Evolutionary conservation across 1,140 invertebrate species (phyloP).

Genomic region (Neodiprion pinetum): DNA sequence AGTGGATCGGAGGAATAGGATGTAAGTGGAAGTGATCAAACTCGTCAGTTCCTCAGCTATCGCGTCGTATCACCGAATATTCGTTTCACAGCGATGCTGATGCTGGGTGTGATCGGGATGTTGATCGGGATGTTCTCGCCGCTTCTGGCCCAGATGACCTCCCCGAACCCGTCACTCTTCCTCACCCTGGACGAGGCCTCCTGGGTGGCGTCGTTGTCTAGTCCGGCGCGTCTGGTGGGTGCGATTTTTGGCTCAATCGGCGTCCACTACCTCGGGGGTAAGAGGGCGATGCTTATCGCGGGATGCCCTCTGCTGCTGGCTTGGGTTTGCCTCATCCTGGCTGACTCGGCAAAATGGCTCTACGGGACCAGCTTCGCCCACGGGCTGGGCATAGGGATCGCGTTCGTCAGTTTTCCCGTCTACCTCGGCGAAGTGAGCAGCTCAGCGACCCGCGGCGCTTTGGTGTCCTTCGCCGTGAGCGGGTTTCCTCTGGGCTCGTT

Average conservation of each 20-base stretch:
- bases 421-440: conserved; percentile 72
- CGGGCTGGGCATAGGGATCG: conserved; percentile 70
- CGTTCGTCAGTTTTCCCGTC: conserved; percentile 70
- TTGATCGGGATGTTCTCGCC: conserved; percentile 67
- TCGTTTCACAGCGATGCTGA: conserved; percentile 46
- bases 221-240: conserved; percentile 55
- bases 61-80: not conserved
- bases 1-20: not conserved
- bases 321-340: conserved; percentile 68
- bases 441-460: conserved; percentile 69
- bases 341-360: conserved; percentile 58
- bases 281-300: conserved; percentile 67
- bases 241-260: conserved; percentile 46
- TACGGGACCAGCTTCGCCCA: conserved; percentile 64
- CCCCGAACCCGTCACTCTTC: conserved; percentile 56
- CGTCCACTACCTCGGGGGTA: conserved; percentile 68
- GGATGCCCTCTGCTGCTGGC: conserved; percentile 68
- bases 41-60: not conserved
- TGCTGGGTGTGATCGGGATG: conserved; percentile 48
- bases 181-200: conserved; percentile 67
- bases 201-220: conserved; percentile 69
- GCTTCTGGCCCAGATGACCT: conserved; percentile 61
- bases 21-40: not conserved
- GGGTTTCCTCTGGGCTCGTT: conserved; percentile 68
- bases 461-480: conserved; percentile 65